Base-by-base conservation (phyloP, 2,113 vertebrate genomes). In the Pogona vitticeps region DNA sequence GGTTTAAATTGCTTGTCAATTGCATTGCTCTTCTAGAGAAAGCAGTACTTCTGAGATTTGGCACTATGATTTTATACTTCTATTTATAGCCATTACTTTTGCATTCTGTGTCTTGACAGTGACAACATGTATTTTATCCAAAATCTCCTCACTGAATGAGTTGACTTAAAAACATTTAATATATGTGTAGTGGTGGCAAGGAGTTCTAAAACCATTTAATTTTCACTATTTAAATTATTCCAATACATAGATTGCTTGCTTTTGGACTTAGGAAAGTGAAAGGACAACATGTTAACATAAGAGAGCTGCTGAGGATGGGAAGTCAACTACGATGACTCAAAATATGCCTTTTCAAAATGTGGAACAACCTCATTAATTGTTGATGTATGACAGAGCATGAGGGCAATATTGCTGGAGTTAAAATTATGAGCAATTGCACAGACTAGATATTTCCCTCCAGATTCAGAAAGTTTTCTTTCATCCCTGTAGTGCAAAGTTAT, bases 1-100 rank as follows among this genome's bases (percentile, higher is more conserved):
- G 94, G 92, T 89, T 96, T 95, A 97, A 97, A 97, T 96, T 96
- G 95, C 95, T 96, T 96, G 96, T 96, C 96, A 96, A 94, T 96
- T 96, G 92, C 92, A 89, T 83, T 93, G 94, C 95, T 94, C 84
- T 96, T 93, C 95, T 95, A 93, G 93, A 94, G 92, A 52, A 52
- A 89, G 91, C 92, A 92, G 90, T 63, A 92, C 94, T 96, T 96
- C 92, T 67, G 85, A 96, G 94, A 92, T 94, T 92, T 94, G 95
- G 95, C 89, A 93, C 86, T 92, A 93, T 70, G 86, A 95, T 96
- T 97, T 95, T 94, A 93, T 93, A 94, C 91, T 82, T 95, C 95
- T 97, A 97, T 96, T 96, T 96, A 96, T 97, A 96, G 94, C 89
- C 89, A 94, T 93, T 95, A 94, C 92, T 96, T 96, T 89, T 93